Percentiles rank a stretch among this genome's conserved stretches.
Conservation (phyloP, 2,888 invertebrate genomes). For the Strigamia crassipes region DNA sequence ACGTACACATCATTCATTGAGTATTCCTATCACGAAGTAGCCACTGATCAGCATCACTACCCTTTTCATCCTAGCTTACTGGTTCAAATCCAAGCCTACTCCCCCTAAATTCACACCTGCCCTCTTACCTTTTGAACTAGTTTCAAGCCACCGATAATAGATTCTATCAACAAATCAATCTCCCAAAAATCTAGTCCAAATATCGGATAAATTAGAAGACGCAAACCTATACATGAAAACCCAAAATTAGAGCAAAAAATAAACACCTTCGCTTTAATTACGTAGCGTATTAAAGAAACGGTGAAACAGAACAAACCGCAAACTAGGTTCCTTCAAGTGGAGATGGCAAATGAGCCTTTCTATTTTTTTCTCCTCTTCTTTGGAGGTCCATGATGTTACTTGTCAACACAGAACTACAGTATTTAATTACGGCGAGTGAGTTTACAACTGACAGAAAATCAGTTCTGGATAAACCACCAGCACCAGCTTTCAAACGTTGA, state of each 20-base stretch:
- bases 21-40: constrained; percentile 31
- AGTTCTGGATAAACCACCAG: background rate
- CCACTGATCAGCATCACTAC: constrained; percentile 35
- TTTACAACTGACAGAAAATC: constrained; percentile 1
- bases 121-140: constrained; percentile 27
- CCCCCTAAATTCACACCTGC: constrained; percentile 18
- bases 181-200: background rate
- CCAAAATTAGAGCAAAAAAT: too few species aligned
- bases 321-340: background rate
- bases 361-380: constrained; percentile 5
- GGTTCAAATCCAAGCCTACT: background rate
- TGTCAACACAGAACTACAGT: constrained; percentile 12
- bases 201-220: background rate
- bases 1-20: constrained; percentile 16
- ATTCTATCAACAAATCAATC: constrained; percentile 3
- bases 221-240: too few species aligned
- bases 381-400: constrained; percentile 36
- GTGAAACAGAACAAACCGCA: too few species aligned
- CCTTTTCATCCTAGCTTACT: constrained; percentile 33
- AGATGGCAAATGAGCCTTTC: constrained; percentile 31
- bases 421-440: background rate
- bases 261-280: too few species aligned
- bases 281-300: too few species aligned
- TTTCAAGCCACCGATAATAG: background rate
- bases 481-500: background rate